Evolutionary conservation across 2,888 invertebrate species (phyloP), one percentile per base, ranked within the genome.

Genomic region (Isotomurus palustris): DNA sequence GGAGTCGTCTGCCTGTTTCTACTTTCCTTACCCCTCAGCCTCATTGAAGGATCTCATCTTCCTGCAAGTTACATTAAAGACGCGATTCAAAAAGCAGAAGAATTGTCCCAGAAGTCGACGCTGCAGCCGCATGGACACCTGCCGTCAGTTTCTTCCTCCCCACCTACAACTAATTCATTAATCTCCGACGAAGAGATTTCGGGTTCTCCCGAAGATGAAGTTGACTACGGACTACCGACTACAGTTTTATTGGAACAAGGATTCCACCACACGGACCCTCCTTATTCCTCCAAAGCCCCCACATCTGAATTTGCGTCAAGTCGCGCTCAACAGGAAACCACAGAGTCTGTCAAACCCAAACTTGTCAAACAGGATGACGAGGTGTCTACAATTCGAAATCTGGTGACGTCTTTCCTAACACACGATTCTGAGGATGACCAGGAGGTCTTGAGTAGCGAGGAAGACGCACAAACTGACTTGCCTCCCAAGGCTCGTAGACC

Each of bases 1-100:
- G 14, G 19, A 14, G 43, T 3, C 5, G 12, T 43, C 22, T 24
- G 24, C 21, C 22, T 43, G 21, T 22, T 21, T 3, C 22, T 43
- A 12, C 24, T 60, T 19, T 57, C 38, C 36, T 47, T 27, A 25
- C 32, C 53, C 29, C 5, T 56, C 17, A 49, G 45, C 27, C 38
- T 47, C 8, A 29, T 50, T 21, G 24, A 43, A 40, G 60, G 60
- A 60, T 61, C 61, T 61, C 61, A 61, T 47, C 58, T 61, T 24
- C 61, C 61, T 45, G 28, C 45, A 25, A 56, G 54, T 54, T 61
- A 61, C 58, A 41, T 60, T 52, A 56, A 21, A 19, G 14, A 24
- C 22, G 24, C 24, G n/a, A 12, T 41, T 8, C 10, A 41, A 41
- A 19, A 8, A 41, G 12, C 6, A 41, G 17, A 41, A 19, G 8